These are phyloP conservation scores for Manduca sexta DNA, from an alignment of 1,140 invertebrate species.

Conservation along the genomic window DNA sequence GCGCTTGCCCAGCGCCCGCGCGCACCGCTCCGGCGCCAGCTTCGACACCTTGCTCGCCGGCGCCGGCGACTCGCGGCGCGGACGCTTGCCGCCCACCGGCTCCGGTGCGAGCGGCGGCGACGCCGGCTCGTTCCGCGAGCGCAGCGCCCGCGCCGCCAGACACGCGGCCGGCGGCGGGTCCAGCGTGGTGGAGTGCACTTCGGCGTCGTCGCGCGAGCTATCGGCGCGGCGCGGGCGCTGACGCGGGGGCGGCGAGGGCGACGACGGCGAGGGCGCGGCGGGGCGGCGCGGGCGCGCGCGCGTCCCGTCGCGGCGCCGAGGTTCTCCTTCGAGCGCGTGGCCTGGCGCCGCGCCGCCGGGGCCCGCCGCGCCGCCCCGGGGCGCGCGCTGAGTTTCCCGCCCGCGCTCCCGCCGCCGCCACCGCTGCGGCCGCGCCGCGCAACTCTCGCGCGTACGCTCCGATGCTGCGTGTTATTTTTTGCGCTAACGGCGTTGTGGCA, in stretches of 20 bases:
- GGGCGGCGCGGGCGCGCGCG: constrained; percentile 29
- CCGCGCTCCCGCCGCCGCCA: constrained; percentile 19
- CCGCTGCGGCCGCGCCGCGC: constrained; percentile 18
- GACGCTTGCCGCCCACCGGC: constrained; percentile 7
- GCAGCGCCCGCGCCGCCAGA: constrained; percentile 14
- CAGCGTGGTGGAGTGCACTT: constrained; percentile 40
- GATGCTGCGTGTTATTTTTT: constrained; percentile 23
- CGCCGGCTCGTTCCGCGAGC: constrained; percentile 20
- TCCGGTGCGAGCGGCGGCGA: constrained; percentile 6
- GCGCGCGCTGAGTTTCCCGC: constrained; percentile 54
- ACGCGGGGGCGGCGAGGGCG: constrained; percentile 16
- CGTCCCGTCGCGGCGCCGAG: constrained; percentile 31
- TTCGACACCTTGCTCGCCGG: constrained; percentile 13
- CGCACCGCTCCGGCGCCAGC: constrained; percentile 15
- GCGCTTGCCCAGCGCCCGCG: constrained; percentile 35
- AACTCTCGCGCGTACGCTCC: constrained; percentile 18
- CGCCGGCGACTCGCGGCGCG: constrained; percentile 3
- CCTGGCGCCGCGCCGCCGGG: constrained; percentile 36
- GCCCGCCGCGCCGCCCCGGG: constrained; percentile 43
- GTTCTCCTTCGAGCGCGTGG: constrained; percentile 47
- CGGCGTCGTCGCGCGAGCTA: constrained; percentile 19
- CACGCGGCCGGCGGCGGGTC: constrained; percentile 23
- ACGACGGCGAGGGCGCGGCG: constrained; percentile 23
- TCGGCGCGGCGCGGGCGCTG: constrained; percentile 13
- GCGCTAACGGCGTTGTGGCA: constrained; percentile 13